A percentile compares a stretch with the other conserved stretches of the same genome.
phyloP scores from a whole-genome alignment of 2,797 vertebrate species.

The Pipistrellus nathusii region DNA sequence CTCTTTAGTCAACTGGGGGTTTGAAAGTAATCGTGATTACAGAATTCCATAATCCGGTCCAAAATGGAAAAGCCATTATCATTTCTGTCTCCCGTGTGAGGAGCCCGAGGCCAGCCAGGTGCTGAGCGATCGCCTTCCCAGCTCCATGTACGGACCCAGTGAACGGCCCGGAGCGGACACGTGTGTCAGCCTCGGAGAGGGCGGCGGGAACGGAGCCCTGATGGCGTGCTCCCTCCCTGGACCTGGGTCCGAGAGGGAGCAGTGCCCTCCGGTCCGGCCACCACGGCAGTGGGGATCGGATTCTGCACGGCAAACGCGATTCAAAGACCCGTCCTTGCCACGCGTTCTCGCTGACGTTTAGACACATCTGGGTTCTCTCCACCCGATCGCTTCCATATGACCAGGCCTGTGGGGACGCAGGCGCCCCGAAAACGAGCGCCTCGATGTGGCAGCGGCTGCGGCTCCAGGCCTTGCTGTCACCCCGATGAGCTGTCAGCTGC shows the following conservation, averaged over 20 bases:
- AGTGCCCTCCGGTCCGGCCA: neutral
- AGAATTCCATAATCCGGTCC: conserved; percentile 44
- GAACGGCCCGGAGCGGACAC: neutral
- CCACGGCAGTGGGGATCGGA: neutral
- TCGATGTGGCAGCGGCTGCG: neutral
- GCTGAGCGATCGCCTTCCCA: neutral
- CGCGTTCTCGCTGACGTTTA: neutral
- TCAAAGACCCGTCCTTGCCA: conserved; percentile 32
- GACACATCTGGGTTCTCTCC: conserved; percentile 22
- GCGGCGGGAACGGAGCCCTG: neutral
- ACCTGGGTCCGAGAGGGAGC: neutral
- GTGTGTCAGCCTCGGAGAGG: neutral
- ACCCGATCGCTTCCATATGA: conserved; percentile 33
- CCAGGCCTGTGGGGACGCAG: rapidly evolving
- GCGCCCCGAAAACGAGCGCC: neutral
- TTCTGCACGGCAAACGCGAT: neutral
- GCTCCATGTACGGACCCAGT: neutral
- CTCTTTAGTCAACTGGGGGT: conserved; percentile 12
- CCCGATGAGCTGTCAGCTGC: neutral
- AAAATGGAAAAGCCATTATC: conserved; percentile 55
- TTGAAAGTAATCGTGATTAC: conserved; percentile 56
- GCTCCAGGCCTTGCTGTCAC: neutral
- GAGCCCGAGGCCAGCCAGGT: conserved; percentile 55
- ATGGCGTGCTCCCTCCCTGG: rapidly evolving
- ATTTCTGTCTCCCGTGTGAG: neutral